Evolutionary conservation across 2,797 vertebrate species (phyloP).

Genomic region (Cygnus olor): DNA sequence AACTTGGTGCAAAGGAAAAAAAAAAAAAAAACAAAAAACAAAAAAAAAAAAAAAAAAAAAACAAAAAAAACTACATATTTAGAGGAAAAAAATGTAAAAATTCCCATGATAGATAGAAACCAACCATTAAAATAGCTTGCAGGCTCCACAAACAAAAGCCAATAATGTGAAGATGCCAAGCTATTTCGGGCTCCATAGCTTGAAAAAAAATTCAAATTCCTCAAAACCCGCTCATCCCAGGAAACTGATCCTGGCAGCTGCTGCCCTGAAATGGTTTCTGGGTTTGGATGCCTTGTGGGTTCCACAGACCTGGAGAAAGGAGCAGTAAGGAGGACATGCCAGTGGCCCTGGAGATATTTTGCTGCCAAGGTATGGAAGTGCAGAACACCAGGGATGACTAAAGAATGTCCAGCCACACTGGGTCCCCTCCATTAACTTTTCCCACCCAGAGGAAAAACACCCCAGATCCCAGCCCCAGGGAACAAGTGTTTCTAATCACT

Average conservation of each 20-base stretch:
- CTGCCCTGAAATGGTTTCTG: neutral
- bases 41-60: neutral
- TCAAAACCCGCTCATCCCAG: neutral
- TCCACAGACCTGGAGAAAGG: neutral
- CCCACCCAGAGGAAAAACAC: neutral
- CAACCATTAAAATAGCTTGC: neutral
- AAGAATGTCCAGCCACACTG: neutral
- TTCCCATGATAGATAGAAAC: neutral
- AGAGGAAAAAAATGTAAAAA: neutral
- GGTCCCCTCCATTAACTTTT: neutral
- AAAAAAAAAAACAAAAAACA: no score
- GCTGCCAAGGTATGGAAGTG: accelerated
- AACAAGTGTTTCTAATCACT: neutral
- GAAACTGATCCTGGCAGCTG: neutral
- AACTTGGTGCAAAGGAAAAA: accelerated
- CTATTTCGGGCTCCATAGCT: neutral
- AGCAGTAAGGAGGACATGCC: neutral
- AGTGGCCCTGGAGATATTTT: neutral
- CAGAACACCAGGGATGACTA: neutral
- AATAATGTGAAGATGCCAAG: neutral
- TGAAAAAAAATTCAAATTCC: neutral
- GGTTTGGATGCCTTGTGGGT: neutral
- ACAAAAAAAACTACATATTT: neutral
- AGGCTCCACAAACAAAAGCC: neutral
- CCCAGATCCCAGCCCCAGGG: neutral